Evolutionary conservation across 1,140 invertebrate genomes (phyloP).

Genomic region (Araneus ventricosus): DNA sequence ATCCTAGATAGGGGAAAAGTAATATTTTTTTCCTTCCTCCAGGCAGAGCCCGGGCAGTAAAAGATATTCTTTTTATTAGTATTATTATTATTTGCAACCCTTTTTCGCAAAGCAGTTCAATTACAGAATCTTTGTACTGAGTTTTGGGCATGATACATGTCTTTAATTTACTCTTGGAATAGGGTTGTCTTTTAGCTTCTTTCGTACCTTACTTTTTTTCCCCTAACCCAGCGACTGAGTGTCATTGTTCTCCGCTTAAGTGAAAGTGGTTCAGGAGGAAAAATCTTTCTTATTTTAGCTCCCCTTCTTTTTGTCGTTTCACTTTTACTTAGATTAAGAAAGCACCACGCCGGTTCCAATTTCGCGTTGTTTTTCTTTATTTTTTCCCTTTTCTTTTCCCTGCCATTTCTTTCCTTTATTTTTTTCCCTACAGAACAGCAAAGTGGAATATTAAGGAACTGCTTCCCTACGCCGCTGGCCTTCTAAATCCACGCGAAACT

Average conservation of each 20-base stretch:
- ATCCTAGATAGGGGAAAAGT: slow-evolving; percentile 19
- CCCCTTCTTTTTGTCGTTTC: slow-evolving; percentile 65
- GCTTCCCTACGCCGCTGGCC: slow-evolving; percentile 30
- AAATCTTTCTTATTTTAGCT: slow-evolving; percentile 58
- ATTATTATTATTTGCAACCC: slow-evolving; percentile 57
- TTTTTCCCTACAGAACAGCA: slow-evolving; percentile 12
- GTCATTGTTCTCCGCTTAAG: slow-evolving; percentile 72
- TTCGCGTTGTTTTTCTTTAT: slow-evolving; percentile 56
- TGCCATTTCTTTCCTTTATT: neutral
- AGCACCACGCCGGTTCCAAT: slow-evolving; percentile 67
- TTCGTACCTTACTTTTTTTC: neutral
- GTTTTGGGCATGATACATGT: slow-evolving; percentile 67
- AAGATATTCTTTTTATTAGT: slow-evolving; percentile 10
- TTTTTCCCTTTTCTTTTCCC: neutral
- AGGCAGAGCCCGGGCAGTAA: neutral
- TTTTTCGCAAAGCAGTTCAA: slow-evolving; percentile 62
- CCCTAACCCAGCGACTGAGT: slow-evolving; percentile 36
- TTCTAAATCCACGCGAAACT: slow-evolving; percentile 30
- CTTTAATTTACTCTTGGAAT: slow-evolving; percentile 71
- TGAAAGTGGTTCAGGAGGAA: slow-evolving; percentile 68
- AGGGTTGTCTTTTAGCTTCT: slow-evolving; percentile 22
- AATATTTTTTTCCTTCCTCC: neutral
- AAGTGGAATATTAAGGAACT: slow-evolving; percentile 70
- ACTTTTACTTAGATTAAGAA: slow-evolving; percentile 74
- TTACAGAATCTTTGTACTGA: slow-evolving; percentile 61